phyloP scores from a whole-genome alignment of 2,888 invertebrate species.

The Spisula subtruncata region DNA sequence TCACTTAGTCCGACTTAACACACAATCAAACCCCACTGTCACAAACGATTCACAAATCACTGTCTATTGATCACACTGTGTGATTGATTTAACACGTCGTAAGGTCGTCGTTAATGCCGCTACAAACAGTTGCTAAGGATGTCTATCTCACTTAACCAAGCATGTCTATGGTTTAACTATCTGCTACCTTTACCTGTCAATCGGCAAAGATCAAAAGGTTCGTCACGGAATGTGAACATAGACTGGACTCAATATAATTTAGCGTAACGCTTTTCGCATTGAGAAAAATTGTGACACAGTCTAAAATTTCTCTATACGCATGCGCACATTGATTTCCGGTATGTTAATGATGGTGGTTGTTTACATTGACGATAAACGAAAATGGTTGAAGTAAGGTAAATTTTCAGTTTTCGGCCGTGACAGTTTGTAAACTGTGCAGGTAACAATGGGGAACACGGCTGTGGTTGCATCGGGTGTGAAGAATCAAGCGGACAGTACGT shows the following conservation, averaged over 20 bases:
- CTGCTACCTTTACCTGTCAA: slow-evolving; percentile 56
- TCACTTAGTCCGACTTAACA: slow-evolving; percentile 24
- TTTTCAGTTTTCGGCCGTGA: background rate
- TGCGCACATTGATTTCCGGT: slow-evolving; percentile 63
- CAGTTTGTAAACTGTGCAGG: background rate
- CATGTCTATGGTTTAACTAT: slow-evolving; percentile 48
- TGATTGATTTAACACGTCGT: slow-evolving; percentile 63
- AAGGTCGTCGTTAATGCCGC: slow-evolving; percentile 76
- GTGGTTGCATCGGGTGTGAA: slow-evolving; percentile 95
- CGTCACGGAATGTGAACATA: slow-evolving; percentile 38
- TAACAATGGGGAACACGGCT: slow-evolving; percentile 81
- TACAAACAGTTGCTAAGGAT: slow-evolving; percentile 78
- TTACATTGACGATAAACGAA: slow-evolving; percentile 65
- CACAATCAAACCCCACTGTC: slow-evolving; percentile 15
- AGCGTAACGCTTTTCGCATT: background rate
- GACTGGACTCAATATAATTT: slow-evolving; percentile 43
- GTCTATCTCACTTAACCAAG: slow-evolving; percentile 61
- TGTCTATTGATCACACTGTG: slow-evolving; percentile 56
- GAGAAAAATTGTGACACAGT: slow-evolving; percentile 12
- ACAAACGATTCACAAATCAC: slow-evolving; percentile 42
- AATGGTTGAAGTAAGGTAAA: slow-evolving; percentile 37
- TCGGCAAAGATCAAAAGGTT: slow-evolving; percentile 63
- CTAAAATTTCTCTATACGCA: slow-evolving; percentile 42
- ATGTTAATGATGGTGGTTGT: slow-evolving; percentile 65
- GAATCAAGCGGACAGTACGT: slow-evolving; percentile 92